These are phyloP conservation scores for Temnothorax rugatulus DNA, from an alignment of 2,888 invertebrate genomes.

Conservation along the genomic window DNA sequence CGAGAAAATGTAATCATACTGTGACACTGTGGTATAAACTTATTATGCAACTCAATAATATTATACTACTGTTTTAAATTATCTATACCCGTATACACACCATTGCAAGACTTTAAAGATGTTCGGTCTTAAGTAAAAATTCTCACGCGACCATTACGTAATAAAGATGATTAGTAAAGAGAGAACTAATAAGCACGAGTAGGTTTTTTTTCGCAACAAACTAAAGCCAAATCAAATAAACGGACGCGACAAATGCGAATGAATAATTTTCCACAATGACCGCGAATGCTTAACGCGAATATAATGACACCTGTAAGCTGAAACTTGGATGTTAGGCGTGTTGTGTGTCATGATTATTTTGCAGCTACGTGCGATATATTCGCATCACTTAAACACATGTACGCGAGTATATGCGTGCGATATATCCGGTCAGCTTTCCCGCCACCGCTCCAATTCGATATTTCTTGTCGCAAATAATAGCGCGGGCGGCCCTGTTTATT, in stretches of 20 bases:
- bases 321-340: constrained; percentile 71
- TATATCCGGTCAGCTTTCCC: constrained; percentile 27
- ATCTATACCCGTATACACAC: neutral
- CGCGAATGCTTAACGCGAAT: constrained; percentile 71
- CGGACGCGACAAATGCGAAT: neutral
- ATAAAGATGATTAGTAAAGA: constrained; percentile 28
- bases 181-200: neutral
- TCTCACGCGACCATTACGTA: neutral
- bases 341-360: constrained; percentile 67
- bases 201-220: constrained; percentile 35
- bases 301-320: constrained; percentile 77
- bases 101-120: neutral
- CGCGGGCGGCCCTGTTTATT: constrained; percentile 62
- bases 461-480: constrained; percentile 64
- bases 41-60: constrained; percentile 33
- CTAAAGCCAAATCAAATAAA: neutral
- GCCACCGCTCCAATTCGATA: constrained; percentile 49
- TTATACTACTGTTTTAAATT: constrained; percentile 8
- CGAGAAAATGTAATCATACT: constrained; percentile 11
- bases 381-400: constrained; percentile 39
- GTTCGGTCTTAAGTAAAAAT: constrained; percentile 13
- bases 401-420: constrained; percentile 35
- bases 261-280: neutral
- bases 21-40: constrained; percentile 2
- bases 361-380: constrained; percentile 21